These are phyloP conservation scores for Trissonchulus sp. DNA, from an alignment of 2,888 invertebrate species.

Conservation along the genomic window DNA sequence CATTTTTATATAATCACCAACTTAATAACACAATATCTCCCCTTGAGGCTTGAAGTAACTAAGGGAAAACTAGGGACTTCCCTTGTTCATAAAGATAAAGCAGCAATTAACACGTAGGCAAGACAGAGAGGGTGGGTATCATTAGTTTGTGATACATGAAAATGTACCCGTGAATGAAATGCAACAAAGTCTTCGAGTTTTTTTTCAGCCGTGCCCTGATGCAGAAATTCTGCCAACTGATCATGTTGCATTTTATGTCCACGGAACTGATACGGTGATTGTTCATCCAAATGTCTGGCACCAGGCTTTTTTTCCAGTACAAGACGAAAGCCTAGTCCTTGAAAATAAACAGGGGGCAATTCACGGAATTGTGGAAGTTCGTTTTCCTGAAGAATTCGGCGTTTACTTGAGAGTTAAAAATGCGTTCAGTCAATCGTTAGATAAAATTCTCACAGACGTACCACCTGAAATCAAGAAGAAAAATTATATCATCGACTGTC, in stretches of 20 bases:
- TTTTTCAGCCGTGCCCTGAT: constrained; percentile 6
- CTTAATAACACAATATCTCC: too few species aligned
- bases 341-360: constrained; percentile 20
- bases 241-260: constrained; percentile 22
- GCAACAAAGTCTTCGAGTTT: too few species aligned
- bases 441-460: background rate
- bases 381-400: constrained; percentile 10
- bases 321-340: background rate
- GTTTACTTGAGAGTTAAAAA: constrained; percentile 6
- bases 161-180: too few species aligned
- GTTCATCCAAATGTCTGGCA: constrained; percentile 10
- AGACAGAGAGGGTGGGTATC: too few species aligned
- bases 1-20: too few species aligned
- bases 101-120: too few species aligned
- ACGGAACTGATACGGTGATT: background rate
- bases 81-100: too few species aligned
- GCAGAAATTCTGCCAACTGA: constrained; percentile 7
- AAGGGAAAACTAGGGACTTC: too few species aligned
- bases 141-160: too few species aligned
- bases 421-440: background rate
- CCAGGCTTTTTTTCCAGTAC: constrained; percentile 24
- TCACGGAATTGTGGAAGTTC: constrained; percentile 18
- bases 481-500: background rate
- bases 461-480: background rate
- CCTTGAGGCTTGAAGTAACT: too few species aligned